Base-by-base conservation (phyloP, 2,888 invertebrate species). In the Erebia epiphron region DNA sequence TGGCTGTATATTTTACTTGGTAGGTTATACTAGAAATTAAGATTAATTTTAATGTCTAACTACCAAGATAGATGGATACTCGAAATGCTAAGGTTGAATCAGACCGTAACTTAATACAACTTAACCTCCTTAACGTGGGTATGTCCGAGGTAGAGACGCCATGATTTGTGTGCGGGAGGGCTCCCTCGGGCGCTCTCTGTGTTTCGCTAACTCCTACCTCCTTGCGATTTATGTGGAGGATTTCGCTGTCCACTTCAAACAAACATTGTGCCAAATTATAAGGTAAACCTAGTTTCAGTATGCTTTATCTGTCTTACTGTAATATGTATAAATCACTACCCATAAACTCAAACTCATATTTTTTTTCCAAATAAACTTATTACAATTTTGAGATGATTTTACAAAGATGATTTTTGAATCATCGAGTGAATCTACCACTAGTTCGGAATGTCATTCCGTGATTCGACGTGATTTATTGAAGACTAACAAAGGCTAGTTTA, bases 241-340 rank as follows among this genome's bases (percentile, higher is more conserved):
- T 88, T 83, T 80, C 71, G 79, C 78, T 82, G 86, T 83, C 83
- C 83, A 83, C 83, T 88, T 86, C 83, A 85, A 86, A 85, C 83
- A 87, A 87, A 87, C 86, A 86, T 78, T 79, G 76, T 79, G 78
- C 79, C 82, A 83, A 80, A 81, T 78, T 83, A 78, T 79, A 70
- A 66, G 61, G 62, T 54, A 57, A 57, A 62, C 66, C 41, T 67
- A 60, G 64, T 60, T 54, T 54, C 61, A 67, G n/a, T 57, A 58
- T 41, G 65, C n/a, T 1, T 54, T 50, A 63, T 63, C 43, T 16
- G 26, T 52, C 52, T 52, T 63, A 26, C 50, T 50, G 21, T 13
- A 18, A 54, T 54, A 54, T 49, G 3, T 14, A 14, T 49, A 26
- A 26, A 26, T 26, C 26, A 26, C 1, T 26, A 26, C 26, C 26